phyloP scores from a whole-genome alignment of 2,888 invertebrate genomes.

The Malacosoma neustria region DNA sequence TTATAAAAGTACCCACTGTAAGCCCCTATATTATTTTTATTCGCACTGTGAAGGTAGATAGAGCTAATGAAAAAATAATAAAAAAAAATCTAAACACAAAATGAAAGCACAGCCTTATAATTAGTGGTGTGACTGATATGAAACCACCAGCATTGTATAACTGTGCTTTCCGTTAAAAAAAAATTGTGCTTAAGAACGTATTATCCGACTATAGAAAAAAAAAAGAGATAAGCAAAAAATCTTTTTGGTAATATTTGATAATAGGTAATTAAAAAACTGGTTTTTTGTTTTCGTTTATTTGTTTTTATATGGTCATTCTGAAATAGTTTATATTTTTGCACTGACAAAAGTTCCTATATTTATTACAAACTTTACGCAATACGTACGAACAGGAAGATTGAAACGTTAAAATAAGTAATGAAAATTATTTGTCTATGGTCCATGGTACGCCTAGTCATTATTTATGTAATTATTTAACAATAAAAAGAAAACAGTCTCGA shows the following conservation, averaged over 20 bases:
- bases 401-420: slow-evolving; percentile 21
- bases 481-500: slow-evolving; percentile 37
- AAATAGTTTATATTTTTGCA: slow-evolving; percentile 55
- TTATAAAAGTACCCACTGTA: slow-evolving; percentile 51
- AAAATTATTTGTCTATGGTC: slow-evolving; percentile 49
- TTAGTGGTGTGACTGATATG: not conserved
- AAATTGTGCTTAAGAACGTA: slow-evolving; percentile 58
- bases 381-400: slow-evolving; percentile 31
- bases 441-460: slow-evolving; percentile 71
- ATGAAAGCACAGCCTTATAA: slow-evolving; percentile 29
- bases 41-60: slow-evolving; percentile 66
- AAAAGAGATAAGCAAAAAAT: slow-evolving; percentile 34
- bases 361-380: slow-evolving; percentile 41
- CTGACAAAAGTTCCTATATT: slow-evolving; percentile 70
- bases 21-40: slow-evolving; percentile 43
- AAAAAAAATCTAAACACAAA: slow-evolving; percentile 39
- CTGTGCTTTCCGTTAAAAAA: slow-evolving; percentile 30
- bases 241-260: slow-evolving; percentile 42
- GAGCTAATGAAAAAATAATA: slow-evolving; percentile 46
- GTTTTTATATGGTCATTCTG: too few species aligned
- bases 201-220: slow-evolving; percentile 45
- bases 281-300: not conserved
- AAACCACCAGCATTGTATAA: slow-evolving; percentile 6
- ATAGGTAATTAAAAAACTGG: slow-evolving; percentile 18
- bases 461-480: slow-evolving; percentile 57